Evolutionary conservation across 2,797 vertebrate genomes (phyloP).

Genomic region (Melopsittacus undulatus): DNA sequence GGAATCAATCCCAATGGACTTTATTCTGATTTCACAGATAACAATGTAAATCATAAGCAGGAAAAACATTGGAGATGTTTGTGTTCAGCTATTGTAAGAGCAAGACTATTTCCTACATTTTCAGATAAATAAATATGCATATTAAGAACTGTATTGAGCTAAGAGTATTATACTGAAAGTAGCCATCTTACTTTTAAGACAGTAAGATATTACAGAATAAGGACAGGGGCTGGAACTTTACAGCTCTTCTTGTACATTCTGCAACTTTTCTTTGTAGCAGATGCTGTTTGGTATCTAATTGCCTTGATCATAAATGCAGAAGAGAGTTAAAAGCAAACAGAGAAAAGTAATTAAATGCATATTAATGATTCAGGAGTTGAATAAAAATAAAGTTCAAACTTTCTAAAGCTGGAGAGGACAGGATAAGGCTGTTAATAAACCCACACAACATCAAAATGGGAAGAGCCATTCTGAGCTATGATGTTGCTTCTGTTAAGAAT

Average conservation of each 20-base stretch:
- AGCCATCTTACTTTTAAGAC: background rate
- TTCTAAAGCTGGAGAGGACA: background rate
- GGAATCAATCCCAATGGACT: background rate
- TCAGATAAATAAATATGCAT: background rate
- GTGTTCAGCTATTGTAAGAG: background rate
- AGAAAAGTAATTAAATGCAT: background rate
- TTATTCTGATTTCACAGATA: background rate
- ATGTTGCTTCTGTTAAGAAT: background rate
- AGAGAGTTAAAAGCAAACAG: background rate
- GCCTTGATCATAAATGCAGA: background rate
- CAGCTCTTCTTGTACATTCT: background rate
- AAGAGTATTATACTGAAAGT: background rate
- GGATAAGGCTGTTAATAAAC: background rate
- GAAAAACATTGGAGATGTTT: background rate
- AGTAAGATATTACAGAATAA: background rate
- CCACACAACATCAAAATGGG: background rate
- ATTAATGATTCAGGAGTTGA: background rate
- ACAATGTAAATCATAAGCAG: background rate
- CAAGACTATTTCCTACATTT: background rate
- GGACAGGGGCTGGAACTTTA: background rate
- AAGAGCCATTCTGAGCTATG: background rate
- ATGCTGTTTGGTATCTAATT: background rate
- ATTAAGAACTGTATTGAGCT: background rate
- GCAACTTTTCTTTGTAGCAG: background rate
- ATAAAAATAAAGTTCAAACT: background rate